Evolutionary conservation across 2,888 invertebrate species (phyloP).

Genomic region (Eubasilissa splendida): DNA sequence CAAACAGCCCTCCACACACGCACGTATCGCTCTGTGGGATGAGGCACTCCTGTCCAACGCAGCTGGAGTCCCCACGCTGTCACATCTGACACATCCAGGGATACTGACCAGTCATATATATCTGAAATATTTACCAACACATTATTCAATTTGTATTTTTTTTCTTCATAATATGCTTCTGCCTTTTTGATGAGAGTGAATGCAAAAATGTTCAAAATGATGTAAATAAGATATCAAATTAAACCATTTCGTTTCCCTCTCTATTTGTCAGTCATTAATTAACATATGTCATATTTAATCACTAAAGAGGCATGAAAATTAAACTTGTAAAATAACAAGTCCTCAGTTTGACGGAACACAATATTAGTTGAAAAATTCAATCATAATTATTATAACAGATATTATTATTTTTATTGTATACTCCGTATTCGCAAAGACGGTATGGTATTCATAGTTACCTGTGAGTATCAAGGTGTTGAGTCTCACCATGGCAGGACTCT

Average conservation of each 20-base stretch:
- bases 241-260: too few relatives aligned
- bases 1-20: constrained; percentile 91
- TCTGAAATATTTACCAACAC: constrained; percentile 67
- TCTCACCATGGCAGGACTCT: constrained; percentile 80
- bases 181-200: too few relatives aligned
- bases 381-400: neutral
- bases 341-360: too few relatives aligned
- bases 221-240: too few relatives aligned
- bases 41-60: constrained; percentile 88
- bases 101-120: constrained; percentile 87
- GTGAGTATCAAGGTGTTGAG: constrained; percentile 81
- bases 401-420: too few relatives aligned
- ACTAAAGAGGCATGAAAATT: too few relatives aligned
- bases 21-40: constrained; percentile 91
- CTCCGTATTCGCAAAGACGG: too few relatives aligned
- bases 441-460: constrained; percentile 65
- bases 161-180: too few relatives aligned
- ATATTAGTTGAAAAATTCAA: constrained; percentile 1
- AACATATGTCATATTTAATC: too few relatives aligned
- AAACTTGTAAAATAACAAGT: neutral
- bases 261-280: too few relatives aligned
- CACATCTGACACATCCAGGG: constrained; percentile 82
- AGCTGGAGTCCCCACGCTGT: constrained; percentile 86
- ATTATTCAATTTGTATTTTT: too few relatives aligned
- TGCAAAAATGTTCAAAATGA: too few relatives aligned